A percentile compares a stretch with the other conserved stretches of the same genome.
phyloP scores from a whole-genome alignment of 2,113 vertebrate genomes.

The Brachyhypopomus gauderio region DNA sequence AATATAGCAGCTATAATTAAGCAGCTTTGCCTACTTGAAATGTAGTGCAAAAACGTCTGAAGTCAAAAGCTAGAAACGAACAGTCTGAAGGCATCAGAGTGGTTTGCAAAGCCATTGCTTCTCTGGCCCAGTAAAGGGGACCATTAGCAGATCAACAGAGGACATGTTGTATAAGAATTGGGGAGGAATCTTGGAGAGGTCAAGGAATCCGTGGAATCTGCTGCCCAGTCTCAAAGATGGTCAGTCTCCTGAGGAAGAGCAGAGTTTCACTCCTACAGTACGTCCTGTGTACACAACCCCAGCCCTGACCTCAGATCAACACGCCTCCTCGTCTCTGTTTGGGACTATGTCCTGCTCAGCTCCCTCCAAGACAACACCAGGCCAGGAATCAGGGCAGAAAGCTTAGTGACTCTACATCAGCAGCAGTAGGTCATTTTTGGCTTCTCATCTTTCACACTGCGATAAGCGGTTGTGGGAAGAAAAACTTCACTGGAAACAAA shows the following conservation, averaged over 20 bases:
- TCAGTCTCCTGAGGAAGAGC: constrained; percentile 38
- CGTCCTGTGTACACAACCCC: constrained; percentile 45
- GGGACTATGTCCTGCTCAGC: neutral
- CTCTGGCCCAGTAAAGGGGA: neutral
- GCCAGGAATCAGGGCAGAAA: too few species aligned
- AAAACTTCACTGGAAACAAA: too few species aligned
- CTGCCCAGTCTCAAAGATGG: constrained; percentile 63
- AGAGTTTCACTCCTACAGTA: constrained; percentile 38
- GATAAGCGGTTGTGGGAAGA: too few species aligned
- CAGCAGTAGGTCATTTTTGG: too few species aligned
- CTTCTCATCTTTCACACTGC: too few species aligned
- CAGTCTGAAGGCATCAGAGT: too few species aligned
- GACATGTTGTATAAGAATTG: constrained; percentile 53
- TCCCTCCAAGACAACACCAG: neutral
- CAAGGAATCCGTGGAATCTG: constrained; percentile 70
- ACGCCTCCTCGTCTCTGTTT: constrained; percentile 2
- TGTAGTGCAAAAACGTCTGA: too few species aligned
- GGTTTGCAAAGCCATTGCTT: neutral
- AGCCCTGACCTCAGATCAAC: constrained; percentile 32
- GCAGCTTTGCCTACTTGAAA: neutral
- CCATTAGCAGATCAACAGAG: neutral
- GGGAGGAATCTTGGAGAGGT: constrained; percentile 60
- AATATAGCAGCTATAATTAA: neutral
- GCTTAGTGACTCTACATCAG: too few species aligned
- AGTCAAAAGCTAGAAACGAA: too few species aligned